These are phyloP conservation scores for Apocrypta bakeri DNA, from an alignment of 1,140 invertebrate genomes.

Conservation along the genomic window DNA sequence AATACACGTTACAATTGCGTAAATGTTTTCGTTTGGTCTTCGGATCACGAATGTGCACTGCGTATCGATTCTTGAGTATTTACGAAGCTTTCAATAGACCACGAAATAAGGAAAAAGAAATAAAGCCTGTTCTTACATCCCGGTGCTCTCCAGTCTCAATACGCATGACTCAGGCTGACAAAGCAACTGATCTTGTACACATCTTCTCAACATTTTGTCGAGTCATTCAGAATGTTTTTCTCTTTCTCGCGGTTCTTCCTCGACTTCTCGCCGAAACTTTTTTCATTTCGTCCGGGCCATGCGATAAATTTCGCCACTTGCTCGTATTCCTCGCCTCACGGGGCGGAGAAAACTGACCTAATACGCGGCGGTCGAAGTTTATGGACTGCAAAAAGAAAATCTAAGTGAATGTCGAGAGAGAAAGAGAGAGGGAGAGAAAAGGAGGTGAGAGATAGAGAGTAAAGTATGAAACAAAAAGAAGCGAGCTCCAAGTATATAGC, in stretches of 20 bases:
- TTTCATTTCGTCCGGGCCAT: conserved; percentile 26
- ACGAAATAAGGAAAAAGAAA: background rate
- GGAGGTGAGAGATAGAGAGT: background rate
- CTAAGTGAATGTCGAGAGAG: conserved; percentile 1
- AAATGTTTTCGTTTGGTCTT: no score
- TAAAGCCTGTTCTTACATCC: background rate
- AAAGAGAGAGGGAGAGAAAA: background rate
- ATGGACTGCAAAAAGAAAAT: conserved; percentile 41
- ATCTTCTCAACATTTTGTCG: background rate
- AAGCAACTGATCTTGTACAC: background rate
- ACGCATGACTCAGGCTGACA: background rate
- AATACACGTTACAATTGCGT: background rate
- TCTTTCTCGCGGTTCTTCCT: background rate
- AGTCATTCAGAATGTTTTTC: conserved; percentile 16
- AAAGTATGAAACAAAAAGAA: background rate
- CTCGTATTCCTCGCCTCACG: background rate
- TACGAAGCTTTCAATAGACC: no score
- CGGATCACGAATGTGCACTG: no score
- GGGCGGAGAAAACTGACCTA: conserved; percentile 27
- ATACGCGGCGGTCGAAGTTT: conserved; percentile 39
- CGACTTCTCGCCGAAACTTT: conserved; percentile 27
- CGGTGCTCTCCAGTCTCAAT: background rate
- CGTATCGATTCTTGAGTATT: no score
- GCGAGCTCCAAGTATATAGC: background rate
- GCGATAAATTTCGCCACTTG: conserved; percentile 42